A percentile compares a stretch with the other conserved stretches of the same genome.
These are phyloP conservation scores for Chrysomallon squamiferum DNA, from an alignment of 1,140 invertebrate species.

Conservation along the genomic window DNA sequence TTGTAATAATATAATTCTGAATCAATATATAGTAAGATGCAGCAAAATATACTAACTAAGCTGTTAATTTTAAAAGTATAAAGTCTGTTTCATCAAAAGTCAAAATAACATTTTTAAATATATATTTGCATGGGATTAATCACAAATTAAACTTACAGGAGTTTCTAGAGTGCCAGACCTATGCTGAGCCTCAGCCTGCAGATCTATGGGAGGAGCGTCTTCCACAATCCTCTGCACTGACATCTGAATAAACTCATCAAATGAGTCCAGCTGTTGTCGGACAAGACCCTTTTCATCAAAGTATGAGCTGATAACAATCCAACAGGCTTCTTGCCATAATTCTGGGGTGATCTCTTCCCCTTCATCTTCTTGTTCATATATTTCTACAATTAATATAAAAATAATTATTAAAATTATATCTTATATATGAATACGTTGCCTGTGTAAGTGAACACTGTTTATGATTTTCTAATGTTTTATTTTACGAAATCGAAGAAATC, in stretches of 20 bases:
- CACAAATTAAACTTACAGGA: slow-evolving; percentile 75
- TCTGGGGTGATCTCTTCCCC: slow-evolving; percentile 87
- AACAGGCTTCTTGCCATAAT: slow-evolving; percentile 99
- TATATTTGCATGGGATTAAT: no score
- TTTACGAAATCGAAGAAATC: no score
- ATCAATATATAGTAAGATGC: no score
- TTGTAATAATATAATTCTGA: no score
- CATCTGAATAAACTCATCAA: slow-evolving; percentile 99
- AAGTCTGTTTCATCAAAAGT: no score
- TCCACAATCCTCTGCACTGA: slow-evolving; percentile 98
- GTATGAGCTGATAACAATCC: slow-evolving; percentile 99
- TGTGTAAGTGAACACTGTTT: no score
- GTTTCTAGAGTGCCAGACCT: slow-evolving; percentile 89
- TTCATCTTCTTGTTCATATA: slow-evolving; percentile 51
- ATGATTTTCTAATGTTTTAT: no score
- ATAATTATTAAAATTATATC: no score
- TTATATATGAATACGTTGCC: no score
- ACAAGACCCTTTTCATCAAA: slow-evolving; percentile 99
- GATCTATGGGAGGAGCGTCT: slow-evolving; percentile 95
- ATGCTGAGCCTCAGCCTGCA: slow-evolving; percentile 97
- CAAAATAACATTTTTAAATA: no score
- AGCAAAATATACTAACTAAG: no score
- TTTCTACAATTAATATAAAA: slow-evolving; percentile 20
- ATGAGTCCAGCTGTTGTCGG: slow-evolving; percentile 97
- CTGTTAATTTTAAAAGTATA: no score